These are phyloP conservation scores for Bursaphelenchus okinawaensis DNA, from an alignment of 2,888 invertebrate species.

Conservation along the genomic window DNA sequence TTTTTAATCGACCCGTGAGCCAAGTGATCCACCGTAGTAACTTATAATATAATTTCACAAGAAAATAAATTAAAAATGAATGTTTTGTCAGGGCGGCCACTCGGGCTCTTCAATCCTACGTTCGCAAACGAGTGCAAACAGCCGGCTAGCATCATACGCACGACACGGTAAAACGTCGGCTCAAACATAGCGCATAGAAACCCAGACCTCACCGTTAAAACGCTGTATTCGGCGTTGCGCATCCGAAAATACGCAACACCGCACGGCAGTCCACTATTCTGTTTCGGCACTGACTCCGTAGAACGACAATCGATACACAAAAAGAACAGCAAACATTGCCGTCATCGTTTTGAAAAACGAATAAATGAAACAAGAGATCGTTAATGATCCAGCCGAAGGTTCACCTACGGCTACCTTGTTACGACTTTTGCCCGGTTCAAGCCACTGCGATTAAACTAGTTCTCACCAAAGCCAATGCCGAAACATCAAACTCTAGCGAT, in stretches of 20 bases:
- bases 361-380: constrained; percentile 16
- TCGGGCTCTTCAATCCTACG: constrained; percentile 18
- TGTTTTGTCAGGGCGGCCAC: constrained; percentile 9
- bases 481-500: too few species aligned
- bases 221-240: not conserved
- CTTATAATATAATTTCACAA: constrained; percentile 26
- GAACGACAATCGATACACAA: too few species aligned
- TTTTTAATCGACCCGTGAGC: constrained; percentile 61
- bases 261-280: not conserved
- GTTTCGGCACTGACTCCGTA: too few species aligned
- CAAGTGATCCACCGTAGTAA: constrained; percentile 59
- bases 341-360: not conserved
- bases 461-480: constrained; percentile 19
- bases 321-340: not conserved
- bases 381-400: constrained; percentile 64
- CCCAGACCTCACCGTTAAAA: constrained; percentile 4
- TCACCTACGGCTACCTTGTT: constrained; percentile 69
- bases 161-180: constrained; percentile 14
- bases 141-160: constrained; percentile 1
- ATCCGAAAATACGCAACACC: not conserved
- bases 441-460: constrained; percentile 37
- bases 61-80: constrained; percentile 12
- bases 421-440: constrained; percentile 62
- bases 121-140: constrained; percentile 2
- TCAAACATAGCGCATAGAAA: not conserved